Percentiles rank a stretch among this genome's conserved stretches.
Conservation (phyloP, 2,797 vertebrate species). For the Lutjanus argentimaculatus region DNA sequence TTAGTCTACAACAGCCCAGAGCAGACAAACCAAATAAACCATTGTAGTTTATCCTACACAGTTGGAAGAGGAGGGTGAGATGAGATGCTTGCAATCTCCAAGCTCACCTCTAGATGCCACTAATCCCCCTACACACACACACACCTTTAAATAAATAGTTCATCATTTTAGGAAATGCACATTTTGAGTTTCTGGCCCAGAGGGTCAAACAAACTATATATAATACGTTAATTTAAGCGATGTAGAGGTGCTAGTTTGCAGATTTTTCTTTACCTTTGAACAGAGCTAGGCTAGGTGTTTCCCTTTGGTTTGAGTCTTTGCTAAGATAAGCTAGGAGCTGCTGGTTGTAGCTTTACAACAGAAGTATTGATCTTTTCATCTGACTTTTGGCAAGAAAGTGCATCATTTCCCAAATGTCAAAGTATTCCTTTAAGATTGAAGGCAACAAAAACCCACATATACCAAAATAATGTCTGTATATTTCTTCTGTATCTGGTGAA, state of each 20-base stretch:
- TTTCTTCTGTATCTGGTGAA: conserved; percentile 43
- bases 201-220: background rate
- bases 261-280: background rate
- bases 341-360: background rate
- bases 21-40: too few relatives aligned
- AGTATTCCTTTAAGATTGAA: conserved; percentile 5
- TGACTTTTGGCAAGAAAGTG: background rate
- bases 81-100: too few relatives aligned
- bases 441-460: too few relatives aligned
- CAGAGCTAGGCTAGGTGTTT: background rate
- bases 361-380: background rate
- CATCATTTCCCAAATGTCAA: background rate
- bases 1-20: too few relatives aligned
- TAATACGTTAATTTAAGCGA: background rate
- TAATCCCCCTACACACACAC: too few relatives aligned
- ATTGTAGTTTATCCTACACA: too few relatives aligned
- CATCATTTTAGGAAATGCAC: background rate
- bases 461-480: background rate
- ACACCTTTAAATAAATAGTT: background rate
- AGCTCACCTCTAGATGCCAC: too few relatives aligned
- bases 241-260: background rate
- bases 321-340: background rate
- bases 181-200: background rate
- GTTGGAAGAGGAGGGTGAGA: too few relatives aligned
- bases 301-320: background rate